Evolutionary conservation across 2,113 vertebrate species (phyloP).

Genomic region (Gymnobelideus leadbeateri): DNA sequence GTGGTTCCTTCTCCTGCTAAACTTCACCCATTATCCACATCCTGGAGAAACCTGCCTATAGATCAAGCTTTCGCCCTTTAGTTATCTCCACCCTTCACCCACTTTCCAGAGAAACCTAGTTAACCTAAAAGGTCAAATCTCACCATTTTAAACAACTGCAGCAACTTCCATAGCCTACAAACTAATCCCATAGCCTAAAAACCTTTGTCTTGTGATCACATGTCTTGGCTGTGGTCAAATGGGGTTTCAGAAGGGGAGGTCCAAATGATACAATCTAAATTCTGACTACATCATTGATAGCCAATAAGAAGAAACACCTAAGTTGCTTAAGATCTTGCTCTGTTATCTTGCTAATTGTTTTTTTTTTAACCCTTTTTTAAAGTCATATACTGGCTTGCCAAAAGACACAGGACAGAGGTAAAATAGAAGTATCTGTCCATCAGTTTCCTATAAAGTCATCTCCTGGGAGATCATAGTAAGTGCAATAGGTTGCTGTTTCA

Average conservation of each 20-base stretch:
- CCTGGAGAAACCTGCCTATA: neutral
- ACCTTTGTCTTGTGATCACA: neutral
- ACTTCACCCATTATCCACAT: neutral
- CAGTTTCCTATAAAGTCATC: no score
- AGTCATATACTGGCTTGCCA: no score
- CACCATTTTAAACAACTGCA: neutral
- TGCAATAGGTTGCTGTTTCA: no score
- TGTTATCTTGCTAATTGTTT: neutral
- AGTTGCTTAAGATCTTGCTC: neutral
- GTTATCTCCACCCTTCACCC: neutral
- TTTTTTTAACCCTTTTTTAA: neutral
- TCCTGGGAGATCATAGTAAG: no score
- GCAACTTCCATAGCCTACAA: neutral
- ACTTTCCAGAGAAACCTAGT: neutral
- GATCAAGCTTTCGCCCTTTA: neutral
- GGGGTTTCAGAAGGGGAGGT: neutral
- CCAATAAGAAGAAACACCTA: neutral
- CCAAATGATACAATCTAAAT: neutral
- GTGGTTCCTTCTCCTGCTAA: neutral
- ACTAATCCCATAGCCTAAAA: neutral
- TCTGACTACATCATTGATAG: neutral
- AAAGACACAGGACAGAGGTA: no score
- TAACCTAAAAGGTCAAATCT: neutral
- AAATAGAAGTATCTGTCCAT: no score
- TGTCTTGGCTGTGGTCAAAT: neutral